Conservation (phyloP, 2,113 vertebrate species). For the Ranitomeya variabilis region DNA sequence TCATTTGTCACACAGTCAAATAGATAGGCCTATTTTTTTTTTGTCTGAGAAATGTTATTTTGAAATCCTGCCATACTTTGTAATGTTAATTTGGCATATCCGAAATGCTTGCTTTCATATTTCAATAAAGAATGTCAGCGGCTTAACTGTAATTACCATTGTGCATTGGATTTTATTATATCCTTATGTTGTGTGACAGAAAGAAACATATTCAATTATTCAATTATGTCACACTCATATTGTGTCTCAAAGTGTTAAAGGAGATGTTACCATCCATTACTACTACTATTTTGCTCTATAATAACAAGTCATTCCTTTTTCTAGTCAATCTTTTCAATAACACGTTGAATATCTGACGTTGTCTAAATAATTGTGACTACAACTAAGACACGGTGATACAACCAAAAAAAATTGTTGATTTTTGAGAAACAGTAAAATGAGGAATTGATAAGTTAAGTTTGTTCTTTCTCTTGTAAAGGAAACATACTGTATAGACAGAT, state of each 20-base stretch:
- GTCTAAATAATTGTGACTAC: slow-evolving; percentile 61
- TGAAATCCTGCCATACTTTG: neutral
- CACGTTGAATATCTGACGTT: slow-evolving; percentile 30
- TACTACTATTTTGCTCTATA: slow-evolving; percentile 39
- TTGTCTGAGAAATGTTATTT: neutral
- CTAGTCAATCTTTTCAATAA: slow-evolving; percentile 33
- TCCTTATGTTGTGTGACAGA: neutral
- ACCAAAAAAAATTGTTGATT: slow-evolving; percentile 71
- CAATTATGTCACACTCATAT: neutral
- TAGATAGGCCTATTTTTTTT: neutral
- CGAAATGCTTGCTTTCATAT: neutral
- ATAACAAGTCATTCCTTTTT: slow-evolving; percentile 58
- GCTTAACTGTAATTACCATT: neutral
- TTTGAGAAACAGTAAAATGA: slow-evolving; percentile 64
- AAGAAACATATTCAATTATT: neutral
- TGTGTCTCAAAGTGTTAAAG: neutral
- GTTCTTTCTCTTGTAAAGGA: slow-evolving; percentile 67
- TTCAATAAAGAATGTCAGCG: neutral
- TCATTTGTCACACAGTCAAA: neutral
- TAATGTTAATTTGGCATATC: slow-evolving; percentile 4
- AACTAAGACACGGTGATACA: slow-evolving; percentile 66
- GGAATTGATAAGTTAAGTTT: slow-evolving; percentile 70
- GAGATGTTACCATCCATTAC: neutral
- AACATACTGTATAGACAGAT: slow-evolving; percentile 67
- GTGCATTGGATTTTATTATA: neutral